A percentile compares a stretch with the other conserved stretches of the same genome.
phyloP scores from a whole-genome alignment of 1,140 invertebrate species.

The Neotoxoptera formosana region DNA sequence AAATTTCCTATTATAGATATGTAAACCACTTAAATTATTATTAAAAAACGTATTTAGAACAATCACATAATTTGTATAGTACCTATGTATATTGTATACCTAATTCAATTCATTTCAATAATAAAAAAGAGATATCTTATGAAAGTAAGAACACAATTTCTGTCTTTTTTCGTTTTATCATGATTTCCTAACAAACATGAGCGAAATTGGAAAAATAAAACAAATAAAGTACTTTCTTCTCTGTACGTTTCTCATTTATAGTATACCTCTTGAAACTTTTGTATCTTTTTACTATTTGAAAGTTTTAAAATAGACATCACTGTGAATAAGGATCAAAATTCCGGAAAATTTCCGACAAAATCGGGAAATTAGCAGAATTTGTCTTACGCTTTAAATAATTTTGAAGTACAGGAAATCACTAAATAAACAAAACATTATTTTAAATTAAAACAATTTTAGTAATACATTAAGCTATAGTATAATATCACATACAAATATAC shows the following conservation, averaged over 20 bases:
- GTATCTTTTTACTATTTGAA: background rate
- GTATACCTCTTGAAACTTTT: background rate
- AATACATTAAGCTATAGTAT: background rate
- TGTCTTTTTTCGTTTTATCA: background rate
- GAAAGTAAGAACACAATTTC: background rate
- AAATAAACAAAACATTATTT: background rate
- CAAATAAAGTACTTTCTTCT: background rate
- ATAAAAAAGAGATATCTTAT: background rate
- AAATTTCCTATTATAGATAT: background rate
- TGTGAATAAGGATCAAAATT: background rate
- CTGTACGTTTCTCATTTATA: background rate
- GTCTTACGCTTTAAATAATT: background rate
- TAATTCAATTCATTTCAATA: background rate
- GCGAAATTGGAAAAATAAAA: background rate
- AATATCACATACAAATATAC: background rate
- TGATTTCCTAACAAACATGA: background rate
- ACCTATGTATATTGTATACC: background rate
- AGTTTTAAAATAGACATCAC: background rate
- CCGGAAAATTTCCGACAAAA: background rate
- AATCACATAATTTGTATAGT: background rate
- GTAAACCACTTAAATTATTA: background rate
- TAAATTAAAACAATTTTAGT: background rate
- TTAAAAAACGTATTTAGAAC: background rate
- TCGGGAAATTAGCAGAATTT: background rate
- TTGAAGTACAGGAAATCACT: background rate